phyloP scores from a whole-genome alignment of 2,797 vertebrate genomes.

The Arnoldichthys spilopterus region DNA sequence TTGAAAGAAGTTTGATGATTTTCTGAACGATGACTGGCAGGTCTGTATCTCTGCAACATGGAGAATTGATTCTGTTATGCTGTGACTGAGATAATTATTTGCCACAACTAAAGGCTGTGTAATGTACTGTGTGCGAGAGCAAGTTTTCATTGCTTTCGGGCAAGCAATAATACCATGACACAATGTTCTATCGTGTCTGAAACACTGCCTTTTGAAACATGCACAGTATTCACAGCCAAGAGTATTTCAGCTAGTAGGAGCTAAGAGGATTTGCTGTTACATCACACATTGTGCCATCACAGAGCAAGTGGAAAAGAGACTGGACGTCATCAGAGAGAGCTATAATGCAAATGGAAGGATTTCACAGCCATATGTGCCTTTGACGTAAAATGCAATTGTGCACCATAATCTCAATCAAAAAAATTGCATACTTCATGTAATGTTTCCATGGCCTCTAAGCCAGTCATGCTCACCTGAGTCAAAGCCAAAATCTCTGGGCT shows the following conservation, averaged over 20 bases:
- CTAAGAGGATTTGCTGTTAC: conserved; percentile 70
- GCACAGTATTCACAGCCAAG: conserved; percentile 46
- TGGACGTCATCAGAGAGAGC: not conserved
- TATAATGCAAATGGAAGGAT: not conserved
- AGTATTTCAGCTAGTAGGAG: conserved; percentile 70
- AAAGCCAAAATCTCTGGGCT: conserved; percentile 90
- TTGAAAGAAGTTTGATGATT: conserved; percentile 80
- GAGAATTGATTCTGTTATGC: not conserved
- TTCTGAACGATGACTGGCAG: conserved; percentile 88
- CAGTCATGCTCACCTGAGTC: conserved; percentile 81
- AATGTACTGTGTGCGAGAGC: not conserved
- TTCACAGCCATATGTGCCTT: not conserved
- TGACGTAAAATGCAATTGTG: not conserved
- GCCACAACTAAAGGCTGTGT: not conserved
- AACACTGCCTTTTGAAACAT: conserved; percentile 43
- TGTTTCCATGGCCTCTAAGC: not conserved
- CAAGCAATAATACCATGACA: not conserved
- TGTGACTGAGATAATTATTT: not conserved
- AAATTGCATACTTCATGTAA: not conserved
- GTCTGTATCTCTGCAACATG: conserved; percentile 87
- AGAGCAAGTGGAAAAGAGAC: not conserved
- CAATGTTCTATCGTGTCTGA: conserved; percentile 17
- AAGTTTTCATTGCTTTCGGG: not conserved
- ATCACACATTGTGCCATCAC: conserved; percentile 59
- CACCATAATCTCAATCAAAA: not conserved